Base-by-base conservation (phyloP, 1,140 invertebrate genomes). In the Drosophila neocordata region DNA sequence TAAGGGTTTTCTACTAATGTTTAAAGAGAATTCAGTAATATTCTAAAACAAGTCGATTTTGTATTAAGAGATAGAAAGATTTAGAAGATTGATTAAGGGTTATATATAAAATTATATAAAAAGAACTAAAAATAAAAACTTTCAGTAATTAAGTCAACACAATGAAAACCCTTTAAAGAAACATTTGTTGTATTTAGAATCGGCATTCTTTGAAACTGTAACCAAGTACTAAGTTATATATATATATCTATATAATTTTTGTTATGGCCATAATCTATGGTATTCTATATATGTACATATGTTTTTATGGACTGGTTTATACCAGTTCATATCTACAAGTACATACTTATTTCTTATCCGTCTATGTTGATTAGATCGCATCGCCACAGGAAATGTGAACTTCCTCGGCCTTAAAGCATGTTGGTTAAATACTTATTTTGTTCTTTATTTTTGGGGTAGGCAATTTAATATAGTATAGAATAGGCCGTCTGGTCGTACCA, bases 281-380 rank as follows among this genome's bases (percentile, higher is more conserved):
- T 48, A 20, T 20, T 20, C 18, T 48, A 48, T 48, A 8, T 20
- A 15, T 11, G 11, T 2, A 8, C 8, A 44, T 44, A 44, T 44
- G 5, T 44, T 13, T 11, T 20, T 48, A 48, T 48, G 9, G 15
- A 69, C 56, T 37, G 22, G 41, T 69, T 61, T 31, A 61, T 55
- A 51, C 13, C n/a, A 27, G 51, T 41, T 27, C 18, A 55, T 34
- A 65, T 51, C 38, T 51, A 51, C 31, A 41, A 34, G 41, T 20
- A 34, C 24, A 7, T 34, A 55, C 18, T 58, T 44, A 64, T 69
- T 69, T 18, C 34, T 75, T 74, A 74, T 67, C 72, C 51, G 34
- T 6, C 61, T 5, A n/a, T 22, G 41, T 18, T 58, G 73, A 77
- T 84, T 73, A 44, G 53, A 55, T 59, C 64, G 31, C 61, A 64